phyloP scores from a whole-genome alignment of 1,140 invertebrate species.

The Bemisia tabaci region DNA sequence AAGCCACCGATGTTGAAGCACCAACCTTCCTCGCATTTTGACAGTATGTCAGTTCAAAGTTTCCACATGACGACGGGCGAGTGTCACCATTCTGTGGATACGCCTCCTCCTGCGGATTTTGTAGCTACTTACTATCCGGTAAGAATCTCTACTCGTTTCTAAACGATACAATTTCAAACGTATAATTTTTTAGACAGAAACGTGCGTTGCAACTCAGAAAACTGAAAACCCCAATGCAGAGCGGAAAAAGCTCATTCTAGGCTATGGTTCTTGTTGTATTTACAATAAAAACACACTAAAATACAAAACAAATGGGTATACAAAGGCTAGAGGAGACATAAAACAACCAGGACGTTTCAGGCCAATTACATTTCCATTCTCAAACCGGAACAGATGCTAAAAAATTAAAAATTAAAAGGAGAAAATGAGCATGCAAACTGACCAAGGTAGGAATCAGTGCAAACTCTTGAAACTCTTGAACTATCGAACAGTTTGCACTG shows the following conservation, averaged over 20 bases:
- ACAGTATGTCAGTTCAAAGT: constrained; percentile 25
- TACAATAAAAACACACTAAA: background rate
- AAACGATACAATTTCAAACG: background rate
- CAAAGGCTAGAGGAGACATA: no score
- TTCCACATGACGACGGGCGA: constrained; percentile 22
- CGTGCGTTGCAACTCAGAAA: background rate
- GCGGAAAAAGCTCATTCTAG: background rate
- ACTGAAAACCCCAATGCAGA: background rate
- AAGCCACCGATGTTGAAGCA: constrained; percentile 14
- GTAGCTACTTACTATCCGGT: constrained; percentile 25
- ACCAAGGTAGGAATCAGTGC: no score
- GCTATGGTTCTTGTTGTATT: no score
- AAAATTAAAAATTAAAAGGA: no score
- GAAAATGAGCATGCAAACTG: no score
- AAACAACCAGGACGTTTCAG: no score
- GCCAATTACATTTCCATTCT: no score
- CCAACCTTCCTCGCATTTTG: constrained; percentile 20
- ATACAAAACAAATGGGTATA: no score
- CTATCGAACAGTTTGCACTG: no score
- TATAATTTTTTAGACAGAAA: background rate
- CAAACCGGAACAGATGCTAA: no score
- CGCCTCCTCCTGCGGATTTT: constrained; percentile 22
- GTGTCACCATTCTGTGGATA: constrained; percentile 18
- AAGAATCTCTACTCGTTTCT: background rate
- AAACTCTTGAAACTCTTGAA: no score